Percentiles rank a stretch among this genome's conserved stretches.
Evolutionary conservation across 2,113 vertebrate genomes (phyloP).

Genomic region (Hydrolagus affinis): DNA sequence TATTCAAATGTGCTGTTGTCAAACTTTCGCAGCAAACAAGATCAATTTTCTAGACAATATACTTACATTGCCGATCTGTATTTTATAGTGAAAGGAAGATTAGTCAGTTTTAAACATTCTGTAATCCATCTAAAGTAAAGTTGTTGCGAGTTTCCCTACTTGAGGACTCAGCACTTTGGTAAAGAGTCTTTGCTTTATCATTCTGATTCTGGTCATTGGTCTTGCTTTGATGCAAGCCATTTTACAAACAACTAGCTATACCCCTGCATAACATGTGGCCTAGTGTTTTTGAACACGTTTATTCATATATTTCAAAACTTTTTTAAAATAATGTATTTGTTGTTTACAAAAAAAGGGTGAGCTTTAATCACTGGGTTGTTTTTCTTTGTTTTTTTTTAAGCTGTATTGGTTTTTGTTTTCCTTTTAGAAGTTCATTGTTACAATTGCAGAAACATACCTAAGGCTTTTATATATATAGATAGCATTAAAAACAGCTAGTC

Average conservation of each 20-base stretch:
- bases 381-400: too few relatives aligned
- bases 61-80: background rate
- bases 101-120: background rate
- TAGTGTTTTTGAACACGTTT: too few relatives aligned
- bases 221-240: background rate
- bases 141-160: background rate
- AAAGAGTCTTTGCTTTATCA: background rate
- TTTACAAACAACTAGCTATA: background rate
- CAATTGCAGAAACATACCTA: too few relatives aligned
- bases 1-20: too few relatives aligned
- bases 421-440: too few relatives aligned
- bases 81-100: background rate
- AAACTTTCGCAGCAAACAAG: background rate
- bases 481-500: background rate
- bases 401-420: too few relatives aligned
- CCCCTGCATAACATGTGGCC: too few relatives aligned
- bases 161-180: background rate
- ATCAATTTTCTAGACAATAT: background rate
- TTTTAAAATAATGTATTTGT: too few relatives aligned
- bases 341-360: too few relatives aligned
- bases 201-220: background rate
- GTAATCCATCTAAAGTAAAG: background rate
- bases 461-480: too few relatives aligned
- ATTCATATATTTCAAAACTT: too few relatives aligned
- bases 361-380: too few relatives aligned